Evolutionary conservation across 2,888 invertebrate species (phyloP).

Genomic region (Nasonia oneida): DNA sequence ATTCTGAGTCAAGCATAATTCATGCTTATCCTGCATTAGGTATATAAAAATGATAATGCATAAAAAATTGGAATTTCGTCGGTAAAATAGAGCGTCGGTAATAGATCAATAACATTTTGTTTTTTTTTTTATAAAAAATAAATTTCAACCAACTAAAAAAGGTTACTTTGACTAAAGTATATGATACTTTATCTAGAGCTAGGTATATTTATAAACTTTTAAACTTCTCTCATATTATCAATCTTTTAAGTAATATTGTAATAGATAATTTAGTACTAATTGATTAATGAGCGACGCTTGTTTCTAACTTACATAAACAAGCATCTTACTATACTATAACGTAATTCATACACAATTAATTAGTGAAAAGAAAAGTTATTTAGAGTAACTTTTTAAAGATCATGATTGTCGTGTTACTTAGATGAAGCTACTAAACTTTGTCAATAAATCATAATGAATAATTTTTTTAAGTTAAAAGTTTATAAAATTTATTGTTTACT

Average conservation of each 20-base stretch:
- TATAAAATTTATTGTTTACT: conserved; percentile 47
- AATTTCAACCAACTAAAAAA: conserved; percentile 41
- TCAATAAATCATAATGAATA: background rate
- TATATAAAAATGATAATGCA: background rate
- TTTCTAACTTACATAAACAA: background rate
- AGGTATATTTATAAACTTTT: conserved; percentile 39
- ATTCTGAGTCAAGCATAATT: background rate
- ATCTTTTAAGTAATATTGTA: conserved; percentile 6
- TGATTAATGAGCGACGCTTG: background rate
- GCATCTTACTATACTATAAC: background rate
- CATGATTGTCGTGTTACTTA: background rate
- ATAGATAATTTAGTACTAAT: background rate
- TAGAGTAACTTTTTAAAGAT: background rate
- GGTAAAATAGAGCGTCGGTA: conserved; percentile 29
- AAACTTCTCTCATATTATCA: background rate
- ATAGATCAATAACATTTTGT: background rate
- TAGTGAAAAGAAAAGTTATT: background rate
- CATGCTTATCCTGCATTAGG: no score
- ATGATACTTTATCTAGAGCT: conserved; percentile 20
- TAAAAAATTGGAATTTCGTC: no score
- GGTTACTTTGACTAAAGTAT: conserved; percentile 61
- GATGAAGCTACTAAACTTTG: background rate
- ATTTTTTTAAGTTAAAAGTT: conserved; percentile 45
- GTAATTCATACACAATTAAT: background rate
- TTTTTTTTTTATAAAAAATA: conserved; percentile 13